Percentiles rank a stretch among this genome's conserved stretches.
These are phyloP conservation scores for Acanthochromis polyacanthus DNA, from an alignment of 2,113 vertebrate genomes.

Conservation along the genomic window DNA sequence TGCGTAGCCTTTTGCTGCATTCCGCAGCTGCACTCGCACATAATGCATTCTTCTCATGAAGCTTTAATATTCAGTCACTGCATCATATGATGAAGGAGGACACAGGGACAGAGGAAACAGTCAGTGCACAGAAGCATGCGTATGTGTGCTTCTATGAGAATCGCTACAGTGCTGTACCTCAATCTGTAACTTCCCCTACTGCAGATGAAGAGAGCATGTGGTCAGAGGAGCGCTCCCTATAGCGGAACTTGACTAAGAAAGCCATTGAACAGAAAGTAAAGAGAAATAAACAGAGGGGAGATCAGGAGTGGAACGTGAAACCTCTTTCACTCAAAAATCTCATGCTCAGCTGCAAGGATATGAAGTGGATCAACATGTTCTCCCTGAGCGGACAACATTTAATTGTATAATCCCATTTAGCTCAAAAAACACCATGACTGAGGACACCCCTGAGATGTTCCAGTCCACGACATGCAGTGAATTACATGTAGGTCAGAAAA, in stretches of 20 bases:
- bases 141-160: slow-evolving; percentile 2
- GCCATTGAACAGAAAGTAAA: slow-evolving; percentile 3
- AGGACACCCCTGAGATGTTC: slow-evolving; percentile 57
- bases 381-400: slow-evolving; percentile 50
- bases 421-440: slow-evolving; percentile 50
- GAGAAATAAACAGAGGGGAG: slow-evolving; percentile 3
- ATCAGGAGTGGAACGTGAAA: slow-evolving; percentile 1
- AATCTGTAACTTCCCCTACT: slow-evolving; percentile 6
- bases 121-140: neutral
- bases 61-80: slow-evolving; percentile 53
- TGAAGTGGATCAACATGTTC: slow-evolving; percentile 41
- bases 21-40: slow-evolving; percentile 53
- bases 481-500: slow-evolving; percentile 73
- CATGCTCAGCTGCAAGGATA: neutral
- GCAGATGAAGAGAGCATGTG: slow-evolving; percentile 26
- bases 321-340: neutral
- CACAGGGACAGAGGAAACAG: slow-evolving; percentile 4
- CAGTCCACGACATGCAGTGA: slow-evolving; percentile 61
- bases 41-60: slow-evolving; percentile 65
- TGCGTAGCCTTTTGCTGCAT: slow-evolving; percentile 28
- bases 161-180: neutral
- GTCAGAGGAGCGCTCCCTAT: slow-evolving; percentile 7
- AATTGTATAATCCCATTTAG: slow-evolving; percentile 69
- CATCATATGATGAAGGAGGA: slow-evolving; percentile 38
- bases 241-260: neutral